Conservation (phyloP, 2,113 vertebrate species). For the Grammomys dolichurus region DNA sequence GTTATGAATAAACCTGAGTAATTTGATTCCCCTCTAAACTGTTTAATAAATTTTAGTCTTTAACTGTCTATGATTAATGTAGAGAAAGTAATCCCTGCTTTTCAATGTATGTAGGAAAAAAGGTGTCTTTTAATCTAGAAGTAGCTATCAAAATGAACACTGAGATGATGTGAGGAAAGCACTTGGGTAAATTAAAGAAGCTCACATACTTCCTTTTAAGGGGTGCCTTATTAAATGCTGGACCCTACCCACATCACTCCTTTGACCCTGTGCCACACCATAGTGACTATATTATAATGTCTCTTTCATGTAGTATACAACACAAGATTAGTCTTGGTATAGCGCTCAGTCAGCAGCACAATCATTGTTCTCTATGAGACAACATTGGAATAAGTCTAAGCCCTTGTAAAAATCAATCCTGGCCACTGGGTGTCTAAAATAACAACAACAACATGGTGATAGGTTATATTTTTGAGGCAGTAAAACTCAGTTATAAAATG, state of each 20-base stretch:
- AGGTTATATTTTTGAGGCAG: constrained; percentile 1
- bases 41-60: constrained; percentile 76
- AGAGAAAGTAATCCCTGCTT: constrained; percentile 70
- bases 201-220: not conserved
- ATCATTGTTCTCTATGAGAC: not conserved
- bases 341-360: not conserved
- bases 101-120: constrained; percentile 12
- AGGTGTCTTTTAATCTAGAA: constrained; percentile 20
- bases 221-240: not conserved
- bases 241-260: not conserved
- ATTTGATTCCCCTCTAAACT: constrained; percentile 77
- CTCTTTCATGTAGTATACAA: not conserved
- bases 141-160: no score
- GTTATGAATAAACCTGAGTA: constrained; percentile 73
- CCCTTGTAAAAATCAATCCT: not conserved
- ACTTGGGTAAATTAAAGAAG: not conserved
- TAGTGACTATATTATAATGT: not conserved
- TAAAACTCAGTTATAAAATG: constrained; percentile 49
- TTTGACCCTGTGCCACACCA: not conserved
- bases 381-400: constrained; percentile 45
- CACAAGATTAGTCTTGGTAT: not conserved
- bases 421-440: not conserved
- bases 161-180: not conserved
- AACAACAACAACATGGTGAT: constrained; percentile 51
- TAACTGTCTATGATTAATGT: constrained; percentile 69